phyloP scores from a whole-genome alignment of 2,888 invertebrate genomes.

The Tridacna crocea region DNA sequence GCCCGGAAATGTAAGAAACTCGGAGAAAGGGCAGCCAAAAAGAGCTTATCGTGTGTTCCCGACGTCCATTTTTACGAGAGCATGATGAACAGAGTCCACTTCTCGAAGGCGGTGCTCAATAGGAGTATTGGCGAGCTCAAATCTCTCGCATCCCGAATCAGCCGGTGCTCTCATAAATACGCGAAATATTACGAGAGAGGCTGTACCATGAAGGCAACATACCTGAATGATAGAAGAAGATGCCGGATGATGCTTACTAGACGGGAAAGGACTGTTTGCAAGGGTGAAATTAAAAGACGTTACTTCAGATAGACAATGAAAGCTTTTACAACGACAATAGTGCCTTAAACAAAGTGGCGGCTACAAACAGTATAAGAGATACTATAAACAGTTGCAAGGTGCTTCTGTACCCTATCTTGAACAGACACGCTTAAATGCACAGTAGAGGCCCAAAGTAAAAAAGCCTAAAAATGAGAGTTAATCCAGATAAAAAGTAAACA shows the following conservation, averaged over 20 bases:
- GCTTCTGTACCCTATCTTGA: too few relatives aligned
- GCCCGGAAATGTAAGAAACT: conserved; percentile 73
- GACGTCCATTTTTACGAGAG: conserved; percentile 66
- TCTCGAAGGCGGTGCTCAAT: conserved; percentile 27
- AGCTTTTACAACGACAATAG: too few relatives aligned
- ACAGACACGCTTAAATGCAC: too few relatives aligned
- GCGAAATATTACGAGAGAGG: conserved; percentile 73
- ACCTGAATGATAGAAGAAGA: conserved; percentile 48
- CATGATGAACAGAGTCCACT: conserved; percentile 62
- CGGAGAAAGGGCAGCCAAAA: conserved; percentile 76
- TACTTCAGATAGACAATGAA: conserved; percentile 23
- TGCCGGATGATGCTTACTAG: conserved; percentile 45
- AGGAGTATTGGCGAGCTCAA: conserved; percentile 37
- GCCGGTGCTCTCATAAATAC: conserved; percentile 67
- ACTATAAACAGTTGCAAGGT: too few relatives aligned
- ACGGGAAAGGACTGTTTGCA: conserved; percentile 51
- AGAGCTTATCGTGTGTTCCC: conserved; percentile 71
- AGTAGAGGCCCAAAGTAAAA: too few relatives aligned
- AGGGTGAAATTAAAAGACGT: conserved; percentile 41
- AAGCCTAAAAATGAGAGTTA: too few relatives aligned
- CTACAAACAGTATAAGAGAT: too few relatives aligned
- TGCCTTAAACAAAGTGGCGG: too few relatives aligned
- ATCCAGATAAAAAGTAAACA: too few relatives aligned
- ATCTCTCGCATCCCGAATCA: conserved; percentile 67
- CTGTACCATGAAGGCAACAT: conserved; percentile 65